Percentiles rank a stretch among this genome's conserved stretches.
Evolutionary conservation across 2,113 vertebrate species (phyloP).

Genomic region (Takifugu flavidus): DNA sequence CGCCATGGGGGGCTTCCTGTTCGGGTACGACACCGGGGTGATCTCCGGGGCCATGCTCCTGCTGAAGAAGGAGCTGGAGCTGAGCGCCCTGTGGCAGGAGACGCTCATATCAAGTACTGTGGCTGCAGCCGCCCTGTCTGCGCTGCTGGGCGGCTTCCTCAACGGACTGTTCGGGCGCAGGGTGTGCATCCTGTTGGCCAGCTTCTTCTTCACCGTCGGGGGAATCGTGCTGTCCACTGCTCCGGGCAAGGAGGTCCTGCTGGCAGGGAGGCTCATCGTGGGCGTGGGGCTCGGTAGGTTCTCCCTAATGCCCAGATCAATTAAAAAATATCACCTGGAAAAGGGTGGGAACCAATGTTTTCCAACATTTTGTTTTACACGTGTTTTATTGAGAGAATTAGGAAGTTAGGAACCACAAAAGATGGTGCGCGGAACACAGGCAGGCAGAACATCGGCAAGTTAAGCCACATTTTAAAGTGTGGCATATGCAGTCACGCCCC

Average conservation of each 20-base stretch:
- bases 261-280: slow-evolving; percentile 85
- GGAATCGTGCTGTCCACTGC: slow-evolving; percentile 83
- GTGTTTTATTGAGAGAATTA: too few relatives aligned
- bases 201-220: slow-evolving; percentile 84
- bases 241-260: slow-evolving; percentile 82
- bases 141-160: slow-evolving; percentile 85
- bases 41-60: slow-evolving; percentile 95
- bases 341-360: too few relatives aligned
- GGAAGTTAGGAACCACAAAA: too few relatives aligned
- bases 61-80: slow-evolving; percentile 86
- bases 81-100: slow-evolving; percentile 94
- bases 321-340: too few relatives aligned
- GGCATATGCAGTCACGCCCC: too few relatives aligned
- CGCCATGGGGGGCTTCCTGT: slow-evolving; percentile 93
- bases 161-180: slow-evolving; percentile 86
- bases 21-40: slow-evolving; percentile 96
- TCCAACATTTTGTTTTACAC: too few relatives aligned
- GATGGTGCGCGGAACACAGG: too few relatives aligned
- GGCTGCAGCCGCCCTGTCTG: slow-evolving; percentile 87
- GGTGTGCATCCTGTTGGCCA: slow-evolving; percentile 89
- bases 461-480: too few relatives aligned
- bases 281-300: slow-evolving; percentile 88
- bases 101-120: slow-evolving; percentile 91
- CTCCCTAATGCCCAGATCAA: not conserved
- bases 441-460: too few relatives aligned